phyloP scores from a whole-genome alignment of 2,797 vertebrate genomes.

The Poeciliopsis presidionis region DNA sequence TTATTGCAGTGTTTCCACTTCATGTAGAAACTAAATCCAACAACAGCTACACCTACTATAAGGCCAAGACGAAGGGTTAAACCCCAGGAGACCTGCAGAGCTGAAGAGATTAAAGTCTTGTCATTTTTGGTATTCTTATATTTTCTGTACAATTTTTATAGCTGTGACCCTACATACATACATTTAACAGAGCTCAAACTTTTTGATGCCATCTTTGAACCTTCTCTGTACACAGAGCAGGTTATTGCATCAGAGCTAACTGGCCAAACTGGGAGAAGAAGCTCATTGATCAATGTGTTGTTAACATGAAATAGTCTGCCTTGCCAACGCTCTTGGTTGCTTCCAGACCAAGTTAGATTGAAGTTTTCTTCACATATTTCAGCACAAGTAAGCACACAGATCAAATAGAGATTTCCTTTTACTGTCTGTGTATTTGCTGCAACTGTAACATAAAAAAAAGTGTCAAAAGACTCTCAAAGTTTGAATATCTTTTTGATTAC shows the following conservation, averaged over 20 bases:
- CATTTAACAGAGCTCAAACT: slow-evolving; percentile 32
- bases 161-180: slow-evolving; percentile 27
- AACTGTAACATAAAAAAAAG: slow-evolving; percentile 41
- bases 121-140: too few relatives aligned
- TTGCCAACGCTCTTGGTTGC: neutral
- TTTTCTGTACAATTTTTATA: too few relatives aligned
- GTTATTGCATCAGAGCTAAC: slow-evolving; percentile 5
- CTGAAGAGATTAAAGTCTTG: too few relatives aligned
- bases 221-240: slow-evolving; percentile 63
- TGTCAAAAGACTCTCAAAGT: too few relatives aligned
- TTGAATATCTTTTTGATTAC: too few relatives aligned
- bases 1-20: slow-evolving; percentile 49
- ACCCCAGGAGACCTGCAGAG: too few relatives aligned
- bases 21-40: slow-evolving; percentile 37
- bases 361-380: slow-evolving; percentile 55
- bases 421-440: slow-evolving; percentile 24
- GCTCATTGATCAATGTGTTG: slow-evolving; percentile 39
- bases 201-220: slow-evolving; percentile 43
- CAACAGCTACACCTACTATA: slow-evolving; percentile 23
- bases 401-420: slow-evolving; percentile 52
- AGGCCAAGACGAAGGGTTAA: slow-evolving; percentile 39
- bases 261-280: slow-evolving; percentile 40
- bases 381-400: slow-evolving; percentile 64
- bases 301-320: slow-evolving; percentile 9
- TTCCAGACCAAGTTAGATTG: slow-evolving; percentile 59